Percentiles rank a stretch among this genome's conserved stretches.
phyloP scores from a whole-genome alignment of 2,797 vertebrate genomes.

The Mustela erminea region DNA sequence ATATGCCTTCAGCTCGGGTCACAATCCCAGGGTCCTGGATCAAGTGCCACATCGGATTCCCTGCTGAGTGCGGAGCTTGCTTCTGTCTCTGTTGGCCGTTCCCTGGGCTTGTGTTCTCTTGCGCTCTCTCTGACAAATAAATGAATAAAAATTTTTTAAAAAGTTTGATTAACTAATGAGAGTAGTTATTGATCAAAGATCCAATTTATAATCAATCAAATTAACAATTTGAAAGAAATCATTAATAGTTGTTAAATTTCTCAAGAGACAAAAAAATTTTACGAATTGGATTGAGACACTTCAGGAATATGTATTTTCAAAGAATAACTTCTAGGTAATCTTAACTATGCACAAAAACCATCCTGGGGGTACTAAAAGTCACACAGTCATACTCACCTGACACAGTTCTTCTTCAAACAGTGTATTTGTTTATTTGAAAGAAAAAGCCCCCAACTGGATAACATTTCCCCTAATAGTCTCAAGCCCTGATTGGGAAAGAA shows the following conservation, averaged over 20 bases:
- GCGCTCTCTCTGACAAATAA: not conserved
- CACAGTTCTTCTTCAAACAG: not conserved
- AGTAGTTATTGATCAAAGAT: not conserved
- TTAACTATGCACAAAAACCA: not conserved
- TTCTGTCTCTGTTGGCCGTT: not conserved
- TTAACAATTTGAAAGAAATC: not conserved
- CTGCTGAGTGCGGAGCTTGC: not conserved
- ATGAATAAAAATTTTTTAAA: not conserved
- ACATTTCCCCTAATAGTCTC: not conserved
- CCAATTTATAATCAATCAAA: no score
- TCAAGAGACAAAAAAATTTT: not conserved
- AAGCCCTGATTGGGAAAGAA: not conserved
- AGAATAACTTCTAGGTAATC: not conserved
- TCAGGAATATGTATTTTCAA: not conserved
- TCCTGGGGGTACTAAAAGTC: not conserved
- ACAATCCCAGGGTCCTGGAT: not conserved
- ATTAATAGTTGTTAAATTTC: conserved; percentile 21
- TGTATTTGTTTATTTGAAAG: not conserved
- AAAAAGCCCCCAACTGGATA: not conserved
- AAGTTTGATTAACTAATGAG: not conserved
- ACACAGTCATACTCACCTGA: not conserved
- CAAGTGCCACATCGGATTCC: not conserved
- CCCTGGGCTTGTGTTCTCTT: not conserved
- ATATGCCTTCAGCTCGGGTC: no score
- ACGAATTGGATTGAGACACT: not conserved